Evolutionary conservation across 2,113 vertebrate species (phyloP).

Genomic region (Thalassoma bifasciatum): DNA sequence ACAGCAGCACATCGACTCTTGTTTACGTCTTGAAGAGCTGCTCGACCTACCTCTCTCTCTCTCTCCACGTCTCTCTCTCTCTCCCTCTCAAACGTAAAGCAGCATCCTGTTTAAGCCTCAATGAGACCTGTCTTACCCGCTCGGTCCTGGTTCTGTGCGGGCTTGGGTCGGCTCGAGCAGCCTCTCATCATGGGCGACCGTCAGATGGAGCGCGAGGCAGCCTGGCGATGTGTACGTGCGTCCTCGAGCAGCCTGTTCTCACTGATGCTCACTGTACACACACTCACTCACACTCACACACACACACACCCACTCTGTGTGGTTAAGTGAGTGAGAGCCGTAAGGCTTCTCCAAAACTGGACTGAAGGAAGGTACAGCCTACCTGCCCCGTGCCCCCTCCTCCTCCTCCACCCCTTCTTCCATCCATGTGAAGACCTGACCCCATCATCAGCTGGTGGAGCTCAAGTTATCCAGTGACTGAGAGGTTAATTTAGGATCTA

Average conservation of each 20-base stretch:
- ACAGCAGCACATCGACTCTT: constrained; percentile 32
- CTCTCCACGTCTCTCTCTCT: background rate
- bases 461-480: background rate
- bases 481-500: background rate
- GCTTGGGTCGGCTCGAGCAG: constrained; percentile 76
- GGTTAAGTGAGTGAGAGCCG: constrained; percentile 5
- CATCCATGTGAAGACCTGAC: constrained; percentile 8
- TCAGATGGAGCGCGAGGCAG: constrained; percentile 57
- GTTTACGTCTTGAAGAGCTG: constrained; percentile 63
- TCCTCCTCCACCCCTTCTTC: constrained; percentile 32
- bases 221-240: constrained; percentile 44
- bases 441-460: background rate
- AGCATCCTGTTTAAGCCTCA: background rate
- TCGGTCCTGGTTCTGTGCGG: constrained; percentile 62
- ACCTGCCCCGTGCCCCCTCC: constrained; percentile 48
- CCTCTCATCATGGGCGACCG: constrained; percentile 81
- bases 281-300: constrained; percentile 41
- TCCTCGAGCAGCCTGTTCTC: constrained; percentile 42
- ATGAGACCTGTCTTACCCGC: constrained; percentile 72
- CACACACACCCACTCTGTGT: constrained; percentile 58
- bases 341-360: constrained; percentile 42
- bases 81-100: background rate
- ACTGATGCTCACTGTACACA: constrained; percentile 43
- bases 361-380: constrained; percentile 18
- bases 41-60: constrained; percentile 1